A percentile compares a stretch with the other conserved stretches of the same genome.
These are phyloP conservation scores for Lepus townsendii DNA, from an alignment of 2,797 vertebrate genomes.

Conservation along the genomic window DNA sequence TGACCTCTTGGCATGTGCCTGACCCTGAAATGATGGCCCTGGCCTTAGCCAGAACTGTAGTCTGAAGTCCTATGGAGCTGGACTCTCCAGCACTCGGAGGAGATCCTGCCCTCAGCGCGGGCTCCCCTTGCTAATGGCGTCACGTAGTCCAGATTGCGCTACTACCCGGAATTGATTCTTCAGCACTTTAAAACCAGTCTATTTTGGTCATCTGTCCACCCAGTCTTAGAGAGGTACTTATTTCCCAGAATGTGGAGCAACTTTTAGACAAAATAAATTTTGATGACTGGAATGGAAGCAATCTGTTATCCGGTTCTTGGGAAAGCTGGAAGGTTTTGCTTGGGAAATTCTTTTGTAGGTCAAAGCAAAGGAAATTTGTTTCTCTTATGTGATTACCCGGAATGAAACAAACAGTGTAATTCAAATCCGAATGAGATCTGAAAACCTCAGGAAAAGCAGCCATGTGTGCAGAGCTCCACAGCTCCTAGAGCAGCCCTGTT, in stretches of 20 bases:
- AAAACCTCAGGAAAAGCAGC: background rate
- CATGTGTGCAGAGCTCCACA: background rate
- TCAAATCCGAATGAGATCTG: background rate
- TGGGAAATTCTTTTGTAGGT: slow-evolving; percentile 64
- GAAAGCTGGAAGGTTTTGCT: slow-evolving; percentile 65
- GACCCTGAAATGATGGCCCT: background rate
- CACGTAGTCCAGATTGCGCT: slow-evolving; percentile 56
- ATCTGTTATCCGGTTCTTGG: slow-evolving; percentile 42
- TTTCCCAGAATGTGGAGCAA: slow-evolving; percentile 77
- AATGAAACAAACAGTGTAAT: background rate
- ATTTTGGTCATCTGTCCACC: slow-evolving; percentile 70
- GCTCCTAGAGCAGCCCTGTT: no score
- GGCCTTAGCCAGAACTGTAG: background rate
- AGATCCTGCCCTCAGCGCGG: slow-evolving; percentile 25
- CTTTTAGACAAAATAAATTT: slow-evolving; percentile 71
- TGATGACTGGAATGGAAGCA: slow-evolving; percentile 72
- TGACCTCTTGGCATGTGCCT: background rate
- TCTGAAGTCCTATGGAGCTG: slow-evolving; percentile 21
- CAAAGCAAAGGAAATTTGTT: slow-evolving; percentile 62
- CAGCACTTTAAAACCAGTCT: slow-evolving; percentile 74
- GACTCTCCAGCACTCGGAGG: slow-evolving; percentile 49
- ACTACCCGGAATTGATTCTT: slow-evolving; percentile 73
- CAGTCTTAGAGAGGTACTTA: slow-evolving; percentile 70
- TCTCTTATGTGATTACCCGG: background rate
- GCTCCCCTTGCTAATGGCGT: slow-evolving; percentile 67